These are phyloP conservation scores for Drosophila mayri DNA, from an alignment of 1,140 invertebrate species.

Conservation along the genomic window DNA sequence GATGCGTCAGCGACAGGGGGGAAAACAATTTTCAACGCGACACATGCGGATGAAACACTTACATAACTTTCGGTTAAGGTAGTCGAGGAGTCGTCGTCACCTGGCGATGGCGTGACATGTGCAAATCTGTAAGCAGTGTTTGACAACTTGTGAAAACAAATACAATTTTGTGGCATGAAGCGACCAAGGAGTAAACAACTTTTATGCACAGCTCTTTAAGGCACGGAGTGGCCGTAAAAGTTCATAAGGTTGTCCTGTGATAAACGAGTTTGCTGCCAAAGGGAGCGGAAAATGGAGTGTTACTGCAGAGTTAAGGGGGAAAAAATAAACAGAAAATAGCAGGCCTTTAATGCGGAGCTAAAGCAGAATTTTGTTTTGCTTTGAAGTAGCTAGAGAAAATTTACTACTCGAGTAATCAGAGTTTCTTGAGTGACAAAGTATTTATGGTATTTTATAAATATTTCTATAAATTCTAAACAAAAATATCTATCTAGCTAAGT, in stretches of 20 bases:
- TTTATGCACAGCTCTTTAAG: constrained; percentile 48
- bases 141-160: constrained; percentile 58
- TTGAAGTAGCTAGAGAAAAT: neutral
- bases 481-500: neutral
- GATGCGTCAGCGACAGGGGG: neutral
- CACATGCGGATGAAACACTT: constrained; percentile 41
- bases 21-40: constrained; percentile 4
- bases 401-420: neutral
- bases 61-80: constrained; percentile 49
- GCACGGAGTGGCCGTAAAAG: constrained; percentile 37
- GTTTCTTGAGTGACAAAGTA: neutral
- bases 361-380: neutral
- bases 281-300: constrained; percentile 6
- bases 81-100: constrained; percentile 27
- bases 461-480: neutral
- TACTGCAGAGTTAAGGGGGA: neutral
- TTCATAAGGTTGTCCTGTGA: constrained; percentile 56
- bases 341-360: constrained; percentile 2
- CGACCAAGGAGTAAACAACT: constrained; percentile 16
- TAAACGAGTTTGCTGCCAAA: constrained; percentile 58
- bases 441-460: neutral
- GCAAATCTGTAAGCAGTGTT: constrained; percentile 54
- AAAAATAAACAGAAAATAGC: neutral
- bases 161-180: constrained; percentile 40
- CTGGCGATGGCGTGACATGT: constrained; percentile 52